Evolutionary conservation across 2,888 invertebrate species (phyloP).

Genomic region (Nomada fucata): DNA sequence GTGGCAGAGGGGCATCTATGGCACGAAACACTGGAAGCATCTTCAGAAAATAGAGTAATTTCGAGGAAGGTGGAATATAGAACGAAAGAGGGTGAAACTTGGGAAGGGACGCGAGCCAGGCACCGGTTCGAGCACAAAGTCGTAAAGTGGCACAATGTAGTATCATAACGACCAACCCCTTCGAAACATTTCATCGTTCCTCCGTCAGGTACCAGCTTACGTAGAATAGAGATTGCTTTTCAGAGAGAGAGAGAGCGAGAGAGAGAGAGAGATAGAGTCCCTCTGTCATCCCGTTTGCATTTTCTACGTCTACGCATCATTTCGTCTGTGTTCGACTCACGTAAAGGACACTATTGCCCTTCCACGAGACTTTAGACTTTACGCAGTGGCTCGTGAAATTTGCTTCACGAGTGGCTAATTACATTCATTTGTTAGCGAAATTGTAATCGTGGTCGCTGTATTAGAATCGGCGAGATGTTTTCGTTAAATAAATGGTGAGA

Average conservation of each 20-base stretch:
- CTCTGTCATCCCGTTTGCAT: neutral
- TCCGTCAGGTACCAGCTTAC: constrained; percentile 32
- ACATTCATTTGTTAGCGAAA: too few species aligned
- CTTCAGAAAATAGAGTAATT: constrained; percentile 60
- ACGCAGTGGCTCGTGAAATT: too few species aligned
- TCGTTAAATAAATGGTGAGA: too few species aligned
- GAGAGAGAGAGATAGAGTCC: neutral
- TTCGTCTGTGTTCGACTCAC: neutral
- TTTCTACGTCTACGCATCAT: neutral
- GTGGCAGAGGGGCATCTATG: neutral
- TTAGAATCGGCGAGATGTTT: too few species aligned
- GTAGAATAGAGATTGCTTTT: constrained; percentile 42
- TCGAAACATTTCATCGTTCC: constrained; percentile 43
- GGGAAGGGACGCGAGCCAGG: constrained; percentile 41
- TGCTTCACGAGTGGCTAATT: too few species aligned
- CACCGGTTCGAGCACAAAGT: constrained; percentile 62
- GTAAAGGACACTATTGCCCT: neutral
- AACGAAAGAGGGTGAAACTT: constrained; percentile 22
- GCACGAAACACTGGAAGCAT: constrained; percentile 30
- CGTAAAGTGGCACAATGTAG: constrained; percentile 73
- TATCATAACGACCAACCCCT: constrained; percentile 65
- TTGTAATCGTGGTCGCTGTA: too few species aligned
- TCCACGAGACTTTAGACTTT: too few species aligned
- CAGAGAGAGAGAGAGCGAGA: constrained; percentile 5
- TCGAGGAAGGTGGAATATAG: constrained; percentile 28